These are phyloP conservation scores for Pandemis heparana DNA, from an alignment of 2,888 invertebrate genomes.

Conservation along the genomic window DNA sequence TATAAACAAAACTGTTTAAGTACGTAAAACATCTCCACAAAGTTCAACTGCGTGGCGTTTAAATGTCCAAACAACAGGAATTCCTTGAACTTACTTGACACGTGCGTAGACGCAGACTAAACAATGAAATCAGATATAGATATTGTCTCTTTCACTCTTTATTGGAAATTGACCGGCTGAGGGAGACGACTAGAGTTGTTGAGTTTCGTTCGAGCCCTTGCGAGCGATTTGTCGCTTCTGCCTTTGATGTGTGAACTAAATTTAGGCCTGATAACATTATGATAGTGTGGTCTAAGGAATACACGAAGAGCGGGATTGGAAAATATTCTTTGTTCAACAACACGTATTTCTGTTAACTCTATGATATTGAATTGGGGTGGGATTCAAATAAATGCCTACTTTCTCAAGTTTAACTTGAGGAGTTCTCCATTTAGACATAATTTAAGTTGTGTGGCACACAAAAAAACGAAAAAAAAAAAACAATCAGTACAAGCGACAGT, in stretches of 20 bases:
- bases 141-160: neutral
- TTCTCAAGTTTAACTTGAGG: too few relatives aligned
- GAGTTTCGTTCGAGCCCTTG: neutral
- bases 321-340: neutral
- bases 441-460: too few relatives aligned
- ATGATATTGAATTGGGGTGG: too few relatives aligned
- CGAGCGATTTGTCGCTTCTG: conserved; percentile 5
- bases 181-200: neutral
- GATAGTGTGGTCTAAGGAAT: neutral
- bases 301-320: conserved; percentile 1
- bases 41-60: neutral
- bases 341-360: neutral
- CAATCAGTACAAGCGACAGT: too few relatives aligned
- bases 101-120: conserved; percentile 12
- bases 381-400: too few relatives aligned
- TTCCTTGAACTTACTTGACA: conserved; percentile 7
- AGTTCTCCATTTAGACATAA: too few relatives aligned
- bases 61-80: conserved; percentile 2
- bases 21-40: neutral
- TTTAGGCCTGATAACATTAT: conserved; percentile 29
- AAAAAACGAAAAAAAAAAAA: too few relatives aligned
- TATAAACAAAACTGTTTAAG: neutral
- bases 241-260: conserved; percentile 36
- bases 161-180: neutral
- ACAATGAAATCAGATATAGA: neutral